A percentile compares a stretch with the other conserved stretches of the same genome.
These are phyloP conservation scores for Drosophila paramelanica DNA, from an alignment of 2,888 invertebrate genomes.

Conservation along the genomic window DNA sequence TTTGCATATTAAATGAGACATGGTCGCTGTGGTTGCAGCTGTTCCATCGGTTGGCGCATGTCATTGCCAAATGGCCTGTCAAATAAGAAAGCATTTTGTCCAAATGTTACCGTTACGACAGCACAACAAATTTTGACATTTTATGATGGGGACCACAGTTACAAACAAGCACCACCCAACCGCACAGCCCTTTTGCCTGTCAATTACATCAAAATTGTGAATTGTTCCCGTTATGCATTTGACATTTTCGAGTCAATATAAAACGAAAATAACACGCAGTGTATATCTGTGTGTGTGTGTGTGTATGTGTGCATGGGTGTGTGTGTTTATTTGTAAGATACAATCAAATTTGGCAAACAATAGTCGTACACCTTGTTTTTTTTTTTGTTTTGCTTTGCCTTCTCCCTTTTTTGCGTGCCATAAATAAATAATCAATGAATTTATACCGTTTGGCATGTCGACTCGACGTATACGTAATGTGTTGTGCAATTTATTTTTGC, in stretches of 20 bases:
- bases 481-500: constrained; percentile 67
- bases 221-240: constrained; percentile 79
- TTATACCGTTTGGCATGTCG: constrained; percentile 52
- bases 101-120: constrained; percentile 73
- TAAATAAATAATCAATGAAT: constrained; percentile 80
- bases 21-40: constrained; percentile 64
- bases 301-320: constrained; percentile 9
- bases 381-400: constrained; percentile 7
- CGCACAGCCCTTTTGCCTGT: constrained; percentile 60
- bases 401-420: constrained; percentile 54
- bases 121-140: constrained; percentile 73
- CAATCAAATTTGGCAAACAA: constrained; percentile 73
- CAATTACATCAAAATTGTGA: constrained; percentile 80
- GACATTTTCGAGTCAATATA: constrained; percentile 80
- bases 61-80: constrained; percentile 74
- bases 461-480: constrained; percentile 68
- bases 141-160: constrained; percentile 61
- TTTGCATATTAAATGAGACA: constrained; percentile 73
- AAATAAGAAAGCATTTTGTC: constrained; percentile 80
- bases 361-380: constrained; percentile 61
- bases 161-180: constrained; percentile 9
- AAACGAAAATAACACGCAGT: constrained; percentile 67
- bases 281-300: not conserved
- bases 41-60: constrained; percentile 57
- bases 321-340: constrained; percentile 16